A percentile compares a stretch with the other conserved stretches of the same genome.
These are phyloP conservation scores for Malachius bipustulatus DNA, from an alignment of 2,888 invertebrate genomes.

Conservation along the genomic window DNA sequence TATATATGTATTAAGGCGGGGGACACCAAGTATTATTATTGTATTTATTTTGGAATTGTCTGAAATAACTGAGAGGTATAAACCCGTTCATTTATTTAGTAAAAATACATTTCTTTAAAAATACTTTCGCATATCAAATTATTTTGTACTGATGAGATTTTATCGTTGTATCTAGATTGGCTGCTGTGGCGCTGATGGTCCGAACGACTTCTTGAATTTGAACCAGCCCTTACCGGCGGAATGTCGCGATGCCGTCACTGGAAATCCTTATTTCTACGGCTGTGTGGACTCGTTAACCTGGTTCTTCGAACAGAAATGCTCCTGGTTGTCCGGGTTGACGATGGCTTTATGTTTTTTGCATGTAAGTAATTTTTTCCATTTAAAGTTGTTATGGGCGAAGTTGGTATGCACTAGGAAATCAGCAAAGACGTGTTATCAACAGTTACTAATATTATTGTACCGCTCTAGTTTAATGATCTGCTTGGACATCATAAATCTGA, in stretches of 20 bases:
- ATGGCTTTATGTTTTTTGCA: conserved; percentile 65
- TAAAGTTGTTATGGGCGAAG: not conserved
- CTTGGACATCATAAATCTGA: too few relatives aligned
- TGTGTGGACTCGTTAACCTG: conserved; percentile 82
- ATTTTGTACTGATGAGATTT: too few relatives aligned
- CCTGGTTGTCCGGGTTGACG: conserved; percentile 72
- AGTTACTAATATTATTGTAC: too few relatives aligned
- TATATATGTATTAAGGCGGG: too few relatives aligned
- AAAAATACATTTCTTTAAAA: too few relatives aligned
- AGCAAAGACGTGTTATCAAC: not conserved
- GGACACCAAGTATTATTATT: too few relatives aligned
- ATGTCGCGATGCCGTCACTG: conserved; percentile 78
- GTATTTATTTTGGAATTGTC: too few relatives aligned
- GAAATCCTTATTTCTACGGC: conserved; percentile 79
- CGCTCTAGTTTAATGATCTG: too few relatives aligned
- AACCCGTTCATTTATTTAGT: too few relatives aligned
- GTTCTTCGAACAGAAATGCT: conserved; percentile 72
- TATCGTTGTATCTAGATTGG: conserved; percentile 51
- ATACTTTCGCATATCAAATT: too few relatives aligned
- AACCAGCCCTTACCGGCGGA: conserved; percentile 71
- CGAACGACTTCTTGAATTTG: conserved; percentile 66
- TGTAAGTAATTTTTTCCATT: conserved; percentile 49
- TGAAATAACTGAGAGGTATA: too few relatives aligned
- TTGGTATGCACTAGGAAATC: not conserved
- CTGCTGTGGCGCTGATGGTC: conserved; percentile 81